These are phyloP conservation scores for Mycteria americana DNA, from an alignment of 2,797 vertebrate species.

Conservation along the genomic window DNA sequence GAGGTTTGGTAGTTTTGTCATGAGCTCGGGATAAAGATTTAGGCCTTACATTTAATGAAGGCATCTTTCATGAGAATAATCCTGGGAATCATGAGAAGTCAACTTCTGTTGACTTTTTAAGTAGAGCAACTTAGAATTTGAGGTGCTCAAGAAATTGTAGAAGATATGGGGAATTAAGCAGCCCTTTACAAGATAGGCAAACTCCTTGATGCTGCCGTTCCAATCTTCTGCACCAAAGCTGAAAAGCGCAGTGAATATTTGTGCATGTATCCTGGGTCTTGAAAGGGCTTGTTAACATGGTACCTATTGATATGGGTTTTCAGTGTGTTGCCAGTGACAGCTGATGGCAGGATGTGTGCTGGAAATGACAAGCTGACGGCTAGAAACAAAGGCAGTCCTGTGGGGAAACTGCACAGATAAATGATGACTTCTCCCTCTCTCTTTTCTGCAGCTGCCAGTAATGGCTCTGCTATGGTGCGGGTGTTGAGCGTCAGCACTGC, in stretches of 20 bases:
- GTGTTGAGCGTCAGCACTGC: slow-evolving; percentile 89
- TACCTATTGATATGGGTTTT: not conserved
- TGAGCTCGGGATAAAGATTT: not conserved
- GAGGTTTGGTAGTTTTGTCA: not conserved
- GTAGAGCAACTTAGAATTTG: not conserved
- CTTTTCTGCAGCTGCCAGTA: slow-evolving; percentile 82
- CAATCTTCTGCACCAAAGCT: not conserved
- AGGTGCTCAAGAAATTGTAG: not conserved
- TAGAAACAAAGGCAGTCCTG: not conserved
- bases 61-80: not conserved
- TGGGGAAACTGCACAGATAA: not conserved
- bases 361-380: not conserved
- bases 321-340: not conserved
- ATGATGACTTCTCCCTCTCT: not conserved
- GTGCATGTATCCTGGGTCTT: not conserved
- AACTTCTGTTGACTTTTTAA: not conserved
- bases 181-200: not conserved
- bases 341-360: not conserved
- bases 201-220: not conserved
- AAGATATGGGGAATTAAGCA: not conserved
- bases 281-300: not conserved
- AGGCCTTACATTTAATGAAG: not conserved
- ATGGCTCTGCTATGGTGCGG: slow-evolving; percentile 93
- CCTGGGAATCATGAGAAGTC: not conserved
- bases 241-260: not conserved